Conservation (phyloP, 2,888 invertebrate genomes). For the Chaetogeoica ovagalla region DNA sequence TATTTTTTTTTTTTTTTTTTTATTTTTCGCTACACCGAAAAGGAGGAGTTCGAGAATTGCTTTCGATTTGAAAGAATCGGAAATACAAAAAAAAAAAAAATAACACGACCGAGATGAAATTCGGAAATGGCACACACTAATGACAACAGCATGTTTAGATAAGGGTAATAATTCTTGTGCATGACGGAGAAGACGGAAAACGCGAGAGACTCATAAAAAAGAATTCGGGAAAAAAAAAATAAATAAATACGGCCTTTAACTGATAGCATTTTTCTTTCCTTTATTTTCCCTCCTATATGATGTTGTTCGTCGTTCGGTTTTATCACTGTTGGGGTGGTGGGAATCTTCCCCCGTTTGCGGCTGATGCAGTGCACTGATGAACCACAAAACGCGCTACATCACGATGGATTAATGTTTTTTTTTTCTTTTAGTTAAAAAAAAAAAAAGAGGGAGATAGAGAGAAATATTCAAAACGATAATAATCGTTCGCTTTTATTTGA, state of each 20-base stretch:
- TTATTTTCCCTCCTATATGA: constrained; percentile 39
- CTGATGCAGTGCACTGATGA: constrained; percentile 36
- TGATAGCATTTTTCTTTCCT: constrained; percentile 44
- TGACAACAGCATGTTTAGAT: constrained; percentile 51
- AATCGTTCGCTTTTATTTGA: too few species aligned
- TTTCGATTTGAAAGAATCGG: constrained; percentile 45
- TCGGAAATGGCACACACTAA: constrained; percentile 51
- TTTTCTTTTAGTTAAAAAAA: not conserved
- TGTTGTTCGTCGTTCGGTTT: constrained; percentile 47
- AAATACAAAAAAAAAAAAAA: constrained; percentile 16
- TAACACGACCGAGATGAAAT: constrained; percentile 46
- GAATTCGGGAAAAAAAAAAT: constrained; percentile 25
- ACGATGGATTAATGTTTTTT: constrained; percentile 27
- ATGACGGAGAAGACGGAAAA: constrained; percentile 47
- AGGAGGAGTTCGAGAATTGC: constrained; percentile 43
- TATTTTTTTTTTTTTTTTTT: constrained; percentile 33
- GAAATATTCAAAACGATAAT: not conserved
- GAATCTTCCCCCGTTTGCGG: constrained; percentile 2
- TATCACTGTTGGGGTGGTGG: constrained; percentile 41
- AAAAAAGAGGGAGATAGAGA: not conserved
- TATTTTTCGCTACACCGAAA: constrained; percentile 49
- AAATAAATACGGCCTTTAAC: constrained; percentile 11
- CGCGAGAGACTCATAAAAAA: constrained; percentile 52
- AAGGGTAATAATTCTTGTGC: constrained; percentile 51
- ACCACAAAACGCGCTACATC: constrained; percentile 28